Base-by-base conservation (phyloP, 2,888 invertebrate species). In the Noctua janthe region DNA sequence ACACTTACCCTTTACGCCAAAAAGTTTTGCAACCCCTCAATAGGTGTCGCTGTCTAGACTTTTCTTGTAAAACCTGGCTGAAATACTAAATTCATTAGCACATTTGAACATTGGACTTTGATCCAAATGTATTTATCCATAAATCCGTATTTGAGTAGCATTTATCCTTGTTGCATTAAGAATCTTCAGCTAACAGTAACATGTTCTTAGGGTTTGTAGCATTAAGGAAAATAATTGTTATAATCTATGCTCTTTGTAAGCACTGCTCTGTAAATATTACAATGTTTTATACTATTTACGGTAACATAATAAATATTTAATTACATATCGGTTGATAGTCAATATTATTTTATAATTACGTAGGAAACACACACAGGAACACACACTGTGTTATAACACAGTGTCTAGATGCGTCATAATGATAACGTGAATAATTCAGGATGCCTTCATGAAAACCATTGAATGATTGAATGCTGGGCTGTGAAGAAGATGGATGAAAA, bases 171-270 rank as follows among this genome's bases (percentile, higher is more conserved):
- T 76, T 71, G 43, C 51, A 71, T 47, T 51, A 76, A 59, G 5
- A 76, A 23, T 75, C 64, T 20, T n/a, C 49, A 43, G 64, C 71
- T 2, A 49, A 49, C 39, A 17, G 35, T 64, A 0, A 51, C 15
- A n/a, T 76, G 20, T 66, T 39, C 47, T 51, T 59, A 10, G 10
- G 35, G 13, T 51, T 8, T 35, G n/a, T 7, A 66, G 51, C 23
- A 76, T 64, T 71, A 67, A 76, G 82, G 82, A 82, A 82, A 81
- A 81, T 70, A 39, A 76, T 67, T 71, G n/a, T 69, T 69, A 69
- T 29, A 39, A 2, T 69, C 7, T 62, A 3, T 15, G 82, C 67
- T 39, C 39, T 11, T 39, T 47, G 17, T 29, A 54, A 54, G 23
- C 51, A 29, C 10, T 20, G 20, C 39, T 71, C 20, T 69, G 54